phyloP scores from a whole-genome alignment of 2,113 vertebrate species.

The Passer domesticus region DNA sequence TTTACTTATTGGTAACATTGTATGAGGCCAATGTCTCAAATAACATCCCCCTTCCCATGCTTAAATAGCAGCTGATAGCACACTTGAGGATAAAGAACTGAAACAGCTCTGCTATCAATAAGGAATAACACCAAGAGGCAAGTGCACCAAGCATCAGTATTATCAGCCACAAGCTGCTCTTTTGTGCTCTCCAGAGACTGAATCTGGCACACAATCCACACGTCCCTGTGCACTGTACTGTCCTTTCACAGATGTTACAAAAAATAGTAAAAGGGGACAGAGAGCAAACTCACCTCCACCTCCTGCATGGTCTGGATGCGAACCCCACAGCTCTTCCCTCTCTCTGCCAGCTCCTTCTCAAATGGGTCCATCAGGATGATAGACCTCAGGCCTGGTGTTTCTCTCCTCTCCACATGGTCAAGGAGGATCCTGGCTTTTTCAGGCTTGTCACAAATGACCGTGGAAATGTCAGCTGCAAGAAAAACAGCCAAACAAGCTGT shows the following conservation, averaged over 20 bases:
- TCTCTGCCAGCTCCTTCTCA: constrained; percentile 78
- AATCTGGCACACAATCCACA: rapidly evolving
- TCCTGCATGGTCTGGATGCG: constrained; percentile 85
- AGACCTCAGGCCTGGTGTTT: constrained; percentile 82
- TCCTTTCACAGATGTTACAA: neutral
- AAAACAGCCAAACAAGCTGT: neutral
- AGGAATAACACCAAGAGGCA: neutral
- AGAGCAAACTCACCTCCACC: constrained; percentile 81
- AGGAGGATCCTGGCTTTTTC: constrained; percentile 89
- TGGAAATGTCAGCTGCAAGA: constrained; percentile 90
- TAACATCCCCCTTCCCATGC: neutral
- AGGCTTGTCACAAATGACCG: constrained; percentile 91
- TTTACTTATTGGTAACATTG: neutral
- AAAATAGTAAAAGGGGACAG: neutral
- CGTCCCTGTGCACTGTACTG: neutral
- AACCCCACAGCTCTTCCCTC: constrained; percentile 81
- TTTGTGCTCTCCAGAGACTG: neutral
- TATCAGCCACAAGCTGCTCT: neutral
- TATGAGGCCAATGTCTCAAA: neutral
- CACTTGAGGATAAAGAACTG: neutral
- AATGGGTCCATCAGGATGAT: constrained; percentile 93
- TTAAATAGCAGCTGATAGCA: neutral
- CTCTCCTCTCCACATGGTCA: constrained; percentile 85
- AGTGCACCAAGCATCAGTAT: neutral
- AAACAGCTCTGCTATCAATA: neutral